Percentiles rank a stretch among this genome's conserved stretches.
These are phyloP conservation scores for Heterodera schachtii DNA, from an alignment of 1,140 invertebrate genomes.

Conservation along the genomic window DNA sequence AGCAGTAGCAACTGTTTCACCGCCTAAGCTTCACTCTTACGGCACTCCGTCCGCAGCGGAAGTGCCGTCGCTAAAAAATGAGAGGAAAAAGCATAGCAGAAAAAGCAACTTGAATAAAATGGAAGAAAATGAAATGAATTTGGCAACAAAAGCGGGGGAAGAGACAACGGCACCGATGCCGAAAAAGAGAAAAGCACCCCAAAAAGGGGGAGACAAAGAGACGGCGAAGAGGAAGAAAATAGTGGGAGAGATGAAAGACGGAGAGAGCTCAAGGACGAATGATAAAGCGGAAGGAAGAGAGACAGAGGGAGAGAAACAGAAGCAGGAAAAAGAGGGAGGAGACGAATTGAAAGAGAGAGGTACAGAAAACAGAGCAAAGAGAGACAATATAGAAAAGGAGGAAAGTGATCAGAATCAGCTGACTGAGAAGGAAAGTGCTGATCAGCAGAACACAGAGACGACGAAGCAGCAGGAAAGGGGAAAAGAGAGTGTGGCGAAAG, in stretches of 20 bases:
- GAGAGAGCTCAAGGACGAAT: too few relatives aligned
- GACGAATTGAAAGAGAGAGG: not conserved
- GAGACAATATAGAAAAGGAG: not conserved
- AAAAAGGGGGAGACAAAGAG: not conserved
- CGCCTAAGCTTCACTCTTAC: not conserved
- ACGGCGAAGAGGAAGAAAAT: not conserved
- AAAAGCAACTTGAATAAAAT: too few relatives aligned
- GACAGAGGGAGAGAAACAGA: not conserved
- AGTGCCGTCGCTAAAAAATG: too few relatives aligned
- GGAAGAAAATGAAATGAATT: not conserved
- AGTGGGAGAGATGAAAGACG: not conserved
- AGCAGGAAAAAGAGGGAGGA: not conserved
- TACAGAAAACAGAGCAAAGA: too few relatives aligned
- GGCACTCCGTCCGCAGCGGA: too few relatives aligned
- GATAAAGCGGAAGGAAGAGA: not conserved
- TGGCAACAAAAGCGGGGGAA: not conserved
- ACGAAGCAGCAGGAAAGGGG: not conserved
- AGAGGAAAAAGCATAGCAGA: not conserved
- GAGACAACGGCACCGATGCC: not conserved
- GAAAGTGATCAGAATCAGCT: too few relatives aligned
- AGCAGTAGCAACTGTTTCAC: not conserved
- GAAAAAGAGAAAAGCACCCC: not conserved
- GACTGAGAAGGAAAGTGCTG: too few relatives aligned
- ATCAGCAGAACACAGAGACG: too few relatives aligned
- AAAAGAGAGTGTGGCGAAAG: not conserved